Percentiles rank a stretch among this genome's conserved stretches.
Evolutionary conservation across 2,797 vertebrate species (phyloP).

Genomic region (Sebastes hubbsi): DNA sequence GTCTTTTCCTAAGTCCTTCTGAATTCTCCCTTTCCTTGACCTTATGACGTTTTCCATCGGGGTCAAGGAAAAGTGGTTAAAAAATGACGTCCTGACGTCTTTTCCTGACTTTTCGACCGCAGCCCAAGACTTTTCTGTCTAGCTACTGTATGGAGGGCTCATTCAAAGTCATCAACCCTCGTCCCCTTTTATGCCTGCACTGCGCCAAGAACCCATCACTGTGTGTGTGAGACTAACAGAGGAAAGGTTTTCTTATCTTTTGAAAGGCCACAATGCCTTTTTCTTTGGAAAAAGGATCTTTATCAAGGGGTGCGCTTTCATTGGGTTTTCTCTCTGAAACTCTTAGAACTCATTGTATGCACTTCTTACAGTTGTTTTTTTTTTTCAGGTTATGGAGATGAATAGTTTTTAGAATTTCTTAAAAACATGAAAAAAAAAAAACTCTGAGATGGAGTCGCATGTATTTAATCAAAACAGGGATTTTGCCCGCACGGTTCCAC

Average conservation of each 20-base stretch:
- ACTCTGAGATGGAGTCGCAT: conserved; percentile 1
- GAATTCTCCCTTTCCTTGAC: no score
- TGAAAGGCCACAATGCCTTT: conserved; percentile 52
- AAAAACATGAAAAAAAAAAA: conserved; percentile 27
- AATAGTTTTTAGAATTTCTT: conserved; percentile 34
- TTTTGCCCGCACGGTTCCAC: conserved; percentile 13
- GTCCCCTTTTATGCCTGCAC: conserved; percentile 9
- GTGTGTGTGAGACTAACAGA: conserved; percentile 31
- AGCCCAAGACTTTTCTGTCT: conserved; percentile 2
- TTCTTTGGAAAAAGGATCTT: conserved; percentile 52
- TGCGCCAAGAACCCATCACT: conserved; percentile 33
- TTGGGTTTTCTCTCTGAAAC: conserved; percentile 46
- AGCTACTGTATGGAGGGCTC: conserved; percentile 6
- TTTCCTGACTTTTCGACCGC: no score
- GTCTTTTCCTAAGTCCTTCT: no score
- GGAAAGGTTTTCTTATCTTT: conserved; percentile 55
- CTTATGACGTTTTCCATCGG: no score
- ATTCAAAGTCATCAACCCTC: conserved; percentile 45
- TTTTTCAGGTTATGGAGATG: conserved; percentile 34
- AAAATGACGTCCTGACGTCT: no score
- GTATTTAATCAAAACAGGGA: conserved; percentile 57
- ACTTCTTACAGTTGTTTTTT: conserved; percentile 33
- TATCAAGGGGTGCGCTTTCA: conserved; percentile 45
- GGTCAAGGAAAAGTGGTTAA: no score
- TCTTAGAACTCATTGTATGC: conserved; percentile 51